A percentile compares a stretch with the other conserved stretches of the same genome.
phyloP scores from a whole-genome alignment of 2,113 vertebrate species.

The Oxygymnocypris stewartii region DNA sequence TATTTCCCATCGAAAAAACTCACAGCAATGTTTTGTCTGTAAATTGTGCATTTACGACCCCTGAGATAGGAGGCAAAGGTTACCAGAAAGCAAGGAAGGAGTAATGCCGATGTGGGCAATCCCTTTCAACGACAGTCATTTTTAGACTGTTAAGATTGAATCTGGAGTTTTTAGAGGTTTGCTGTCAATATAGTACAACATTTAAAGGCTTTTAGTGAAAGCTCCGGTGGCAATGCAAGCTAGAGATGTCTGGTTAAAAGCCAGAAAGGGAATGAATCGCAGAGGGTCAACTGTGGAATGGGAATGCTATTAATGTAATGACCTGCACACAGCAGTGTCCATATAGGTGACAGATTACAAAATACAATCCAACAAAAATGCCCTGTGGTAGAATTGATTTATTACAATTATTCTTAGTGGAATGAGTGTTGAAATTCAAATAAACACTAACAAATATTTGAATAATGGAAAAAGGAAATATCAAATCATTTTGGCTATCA shows the following conservation, averaged over 20 bases:
- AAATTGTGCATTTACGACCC: background rate
- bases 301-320: slow-evolving; percentile 27
- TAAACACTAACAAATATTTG: background rate
- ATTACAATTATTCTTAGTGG: background rate
- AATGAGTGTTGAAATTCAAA: background rate
- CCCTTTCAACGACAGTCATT: slow-evolving; percentile 20
- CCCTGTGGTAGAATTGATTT: background rate
- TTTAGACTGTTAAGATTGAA: slow-evolving; percentile 40
- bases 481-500: background rate
- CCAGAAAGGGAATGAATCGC: slow-evolving; percentile 11
- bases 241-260: background rate
- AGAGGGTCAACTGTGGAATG: background rate
- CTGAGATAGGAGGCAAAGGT: background rate
- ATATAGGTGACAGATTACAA: background rate
- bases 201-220: slow-evolving; percentile 31
- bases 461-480: background rate
- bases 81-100: slow-evolving; percentile 1
- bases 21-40: background rate
- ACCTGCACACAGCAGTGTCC: background rate
- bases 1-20: background rate
- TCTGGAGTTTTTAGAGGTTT: slow-evolving; percentile 7
- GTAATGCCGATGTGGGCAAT: background rate
- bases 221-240: background rate
- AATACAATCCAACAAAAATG: background rate
- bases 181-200: slow-evolving; percentile 6